A percentile compares a stretch with the other conserved stretches of the same genome.
Evolutionary conservation across 2,113 vertebrate species (phyloP).

Genomic region (Pangasianodon gigas): DNA sequence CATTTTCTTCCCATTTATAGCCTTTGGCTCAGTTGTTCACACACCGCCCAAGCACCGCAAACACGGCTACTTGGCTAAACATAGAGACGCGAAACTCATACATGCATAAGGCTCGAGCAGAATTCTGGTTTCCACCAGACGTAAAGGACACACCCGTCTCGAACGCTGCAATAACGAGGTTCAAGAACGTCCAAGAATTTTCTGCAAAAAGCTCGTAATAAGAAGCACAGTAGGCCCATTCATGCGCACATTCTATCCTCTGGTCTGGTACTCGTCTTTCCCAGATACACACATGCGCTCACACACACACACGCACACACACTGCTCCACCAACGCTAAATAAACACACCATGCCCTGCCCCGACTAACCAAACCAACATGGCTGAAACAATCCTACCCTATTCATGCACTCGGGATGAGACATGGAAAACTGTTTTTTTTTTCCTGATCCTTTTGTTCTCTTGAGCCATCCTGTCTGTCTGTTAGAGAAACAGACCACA

Average conservation of each 20-base stretch:
- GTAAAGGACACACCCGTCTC: conserved; percentile 22
- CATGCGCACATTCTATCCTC: neutral
- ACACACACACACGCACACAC: conserved; percentile 29
- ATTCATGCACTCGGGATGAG: conserved; percentile 14
- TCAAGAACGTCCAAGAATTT: neutral
- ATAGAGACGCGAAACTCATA: neutral
- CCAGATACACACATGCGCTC: conserved; percentile 31
- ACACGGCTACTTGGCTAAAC: neutral
- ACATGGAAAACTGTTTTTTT: conserved; percentile 12
- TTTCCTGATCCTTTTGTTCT: neutral
- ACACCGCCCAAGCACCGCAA: neutral
- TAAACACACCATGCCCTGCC: conserved; percentile 51
- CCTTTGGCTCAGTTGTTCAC: neutral
- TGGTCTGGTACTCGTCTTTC: conserved; percentile 1
- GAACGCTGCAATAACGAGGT: neutral
- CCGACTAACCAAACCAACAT: conserved; percentile 46
- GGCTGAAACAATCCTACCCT: conserved; percentile 33
- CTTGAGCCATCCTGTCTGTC: neutral
- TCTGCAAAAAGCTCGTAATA: conserved; percentile 9
- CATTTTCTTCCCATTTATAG: conserved; percentile 23
- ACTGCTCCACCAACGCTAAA: conserved; percentile 40
- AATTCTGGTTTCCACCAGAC: conserved; percentile 7
- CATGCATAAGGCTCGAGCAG: neutral
- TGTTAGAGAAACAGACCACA: neutral
- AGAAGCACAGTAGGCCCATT: conserved; percentile 41